phyloP scores from a whole-genome alignment of 2,888 invertebrate species.

The Nomada ferruginata region DNA sequence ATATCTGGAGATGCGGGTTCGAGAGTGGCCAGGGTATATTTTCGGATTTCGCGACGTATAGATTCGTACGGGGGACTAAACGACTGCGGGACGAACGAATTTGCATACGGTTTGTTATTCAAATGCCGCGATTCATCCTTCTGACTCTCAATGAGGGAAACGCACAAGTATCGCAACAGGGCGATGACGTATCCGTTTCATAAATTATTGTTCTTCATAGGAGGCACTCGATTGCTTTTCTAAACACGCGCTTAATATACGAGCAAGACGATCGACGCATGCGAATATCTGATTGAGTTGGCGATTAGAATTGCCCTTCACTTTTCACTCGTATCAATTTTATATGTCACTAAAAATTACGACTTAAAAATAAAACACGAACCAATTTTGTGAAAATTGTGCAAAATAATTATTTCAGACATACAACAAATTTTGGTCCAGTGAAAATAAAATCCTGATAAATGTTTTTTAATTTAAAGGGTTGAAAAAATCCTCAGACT shows the following conservation, averaged over 20 bases:
- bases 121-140: conserved; percentile 80
- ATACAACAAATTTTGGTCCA: too few relatives aligned
- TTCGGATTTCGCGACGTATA: conserved; percentile 49
- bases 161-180: conserved; percentile 67
- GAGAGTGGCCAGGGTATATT: conserved; percentile 43
- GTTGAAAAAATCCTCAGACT: not conserved
- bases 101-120: conserved; percentile 83
- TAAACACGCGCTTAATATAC: conserved; percentile 76
- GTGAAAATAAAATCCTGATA: too few relatives aligned
- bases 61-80: conserved; percentile 51
- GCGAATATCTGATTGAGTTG: conserved; percentile 28
- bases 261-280: conserved; percentile 72
- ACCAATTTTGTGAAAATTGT: too few relatives aligned
- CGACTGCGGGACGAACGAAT: conserved; percentile 70
- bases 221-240: conserved; percentile 67
- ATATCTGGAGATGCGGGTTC: conserved; percentile 6
- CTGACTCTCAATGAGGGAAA: conserved; percentile 79
- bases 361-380: not conserved
- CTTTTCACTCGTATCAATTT: conserved; percentile 7
- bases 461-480: too few relatives aligned
- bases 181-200: conserved; percentile 75
- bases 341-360: not conserved
- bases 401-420: too few relatives aligned
- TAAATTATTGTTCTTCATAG: conserved; percentile 76
- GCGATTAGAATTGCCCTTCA: conserved; percentile 2